Conservation (phyloP, 2,797 vertebrate species). For the Masticophis lateralis region DNA sequence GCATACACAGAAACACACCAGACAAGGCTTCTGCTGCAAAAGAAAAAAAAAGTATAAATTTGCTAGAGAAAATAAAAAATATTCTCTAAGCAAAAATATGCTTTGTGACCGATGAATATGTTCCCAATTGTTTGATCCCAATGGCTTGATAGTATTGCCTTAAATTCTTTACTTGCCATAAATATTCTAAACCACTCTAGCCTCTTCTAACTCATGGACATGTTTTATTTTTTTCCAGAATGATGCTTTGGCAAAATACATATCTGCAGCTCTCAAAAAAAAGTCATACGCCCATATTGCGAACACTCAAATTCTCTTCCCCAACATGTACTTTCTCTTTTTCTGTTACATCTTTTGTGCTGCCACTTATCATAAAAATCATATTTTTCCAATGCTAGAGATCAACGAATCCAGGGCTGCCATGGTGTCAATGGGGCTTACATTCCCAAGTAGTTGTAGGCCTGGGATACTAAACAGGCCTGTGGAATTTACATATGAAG, state of each 20-base stretch:
- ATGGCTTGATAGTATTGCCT: neutral
- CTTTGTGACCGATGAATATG: neutral
- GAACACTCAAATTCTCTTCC: neutral
- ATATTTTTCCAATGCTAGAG: neutral
- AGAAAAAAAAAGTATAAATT: neutral
- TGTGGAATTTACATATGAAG: neutral
- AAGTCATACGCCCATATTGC: neutral
- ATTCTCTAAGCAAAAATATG: neutral
- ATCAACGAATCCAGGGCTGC: neutral
- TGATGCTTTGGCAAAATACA: neutral
- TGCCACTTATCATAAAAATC: neutral
- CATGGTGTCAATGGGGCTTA: neutral
- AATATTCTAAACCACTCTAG: neutral
- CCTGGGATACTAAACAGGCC: neutral
- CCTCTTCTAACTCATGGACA: neutral
- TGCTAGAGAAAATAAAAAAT: neutral
- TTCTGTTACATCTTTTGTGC: neutral
- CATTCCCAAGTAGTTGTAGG: neutral
- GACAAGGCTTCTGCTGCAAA: neutral
- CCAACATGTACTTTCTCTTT: neutral
- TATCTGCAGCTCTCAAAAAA: neutral
- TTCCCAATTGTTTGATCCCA: neutral
- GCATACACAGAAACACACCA: neutral
- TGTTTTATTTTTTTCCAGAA: neutral
- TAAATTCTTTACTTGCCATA: neutral